Evolutionary conservation across 2,797 vertebrate genomes (phyloP).

Genomic region (Rousettus madagascariensis): DNA sequence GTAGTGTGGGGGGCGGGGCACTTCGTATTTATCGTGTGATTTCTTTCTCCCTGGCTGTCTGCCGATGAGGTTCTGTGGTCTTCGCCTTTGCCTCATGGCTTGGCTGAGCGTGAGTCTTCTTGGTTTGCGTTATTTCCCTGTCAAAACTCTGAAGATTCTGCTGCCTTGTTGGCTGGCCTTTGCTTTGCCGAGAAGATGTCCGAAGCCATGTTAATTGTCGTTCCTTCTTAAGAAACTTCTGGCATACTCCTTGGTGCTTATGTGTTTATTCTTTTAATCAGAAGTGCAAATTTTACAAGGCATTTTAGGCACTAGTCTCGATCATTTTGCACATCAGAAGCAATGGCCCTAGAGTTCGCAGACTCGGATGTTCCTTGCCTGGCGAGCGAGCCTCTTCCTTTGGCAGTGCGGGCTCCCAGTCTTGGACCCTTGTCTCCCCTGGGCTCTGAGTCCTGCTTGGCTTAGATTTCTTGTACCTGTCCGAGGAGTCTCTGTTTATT

Average conservation of each 20-base stretch:
- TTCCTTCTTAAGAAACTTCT: not conserved
- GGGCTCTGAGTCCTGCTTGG: not conserved
- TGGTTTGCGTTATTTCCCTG: not conserved
- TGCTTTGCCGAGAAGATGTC: not conserved
- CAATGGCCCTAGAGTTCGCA: not conserved
- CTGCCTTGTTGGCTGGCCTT: not conserved
- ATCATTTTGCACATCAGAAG: not conserved
- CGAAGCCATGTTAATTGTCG: not conserved
- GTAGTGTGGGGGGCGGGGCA: too few relatives aligned
- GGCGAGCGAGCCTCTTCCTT: too few relatives aligned
- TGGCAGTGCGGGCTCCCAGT: too few relatives aligned
- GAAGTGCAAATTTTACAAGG: not conserved
- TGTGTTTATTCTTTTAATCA: not conserved
- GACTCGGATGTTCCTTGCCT: too few relatives aligned
- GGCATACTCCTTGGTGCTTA: not conserved
- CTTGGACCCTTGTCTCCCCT: too few relatives aligned
- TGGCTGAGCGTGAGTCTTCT: not conserved
- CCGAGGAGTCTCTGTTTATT: not conserved
- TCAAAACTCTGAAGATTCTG: not conserved
- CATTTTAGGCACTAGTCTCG: not conserved
- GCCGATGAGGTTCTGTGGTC: too few relatives aligned
- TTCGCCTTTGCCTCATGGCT: rapidly evolving
- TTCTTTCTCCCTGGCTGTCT: not conserved
- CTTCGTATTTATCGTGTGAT: too few relatives aligned
- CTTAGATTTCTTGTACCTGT: not conserved